A percentile compares a stretch with the other conserved stretches of the same genome.
These are phyloP conservation scores for Pimpla rufipes DNA, from an alignment of 2,888 invertebrate genomes.

Conservation along the genomic window DNA sequence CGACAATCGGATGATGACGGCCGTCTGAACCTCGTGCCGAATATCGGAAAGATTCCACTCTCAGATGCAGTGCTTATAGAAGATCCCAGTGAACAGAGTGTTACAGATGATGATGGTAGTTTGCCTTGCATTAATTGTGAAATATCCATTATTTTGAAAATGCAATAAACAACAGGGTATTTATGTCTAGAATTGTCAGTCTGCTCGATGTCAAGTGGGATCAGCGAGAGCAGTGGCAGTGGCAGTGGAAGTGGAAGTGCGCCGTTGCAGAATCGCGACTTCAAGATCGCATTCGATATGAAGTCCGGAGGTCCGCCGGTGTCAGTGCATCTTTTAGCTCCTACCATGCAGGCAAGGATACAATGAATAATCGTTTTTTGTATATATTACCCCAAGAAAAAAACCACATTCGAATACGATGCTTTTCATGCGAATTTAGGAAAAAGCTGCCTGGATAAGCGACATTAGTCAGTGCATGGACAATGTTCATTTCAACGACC, in stretches of 20 bases:
- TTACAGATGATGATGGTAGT: slow-evolving; percentile 90
- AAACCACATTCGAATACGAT: background rate
- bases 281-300: slow-evolving; percentile 90
- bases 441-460: slow-evolving; percentile 97
- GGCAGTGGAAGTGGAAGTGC: slow-evolving; percentile 78
- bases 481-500: slow-evolving; percentile 95
- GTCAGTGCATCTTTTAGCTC: slow-evolving; percentile 89
- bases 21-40: slow-evolving; percentile 94
- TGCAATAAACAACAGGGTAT: slow-evolving; percentile 4
- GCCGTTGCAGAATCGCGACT: slow-evolving; percentile 89
- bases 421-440: slow-evolving; percentile 87
- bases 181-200: slow-evolving; percentile 85
- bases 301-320: slow-evolving; percentile 89
- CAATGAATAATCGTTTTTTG: background rate
- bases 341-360: slow-evolving; percentile 80
- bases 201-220: slow-evolving; percentile 87
- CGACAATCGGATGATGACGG: slow-evolving; percentile 91
- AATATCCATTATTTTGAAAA: background rate
- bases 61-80: slow-evolving; percentile 95
- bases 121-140: background rate
- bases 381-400: background rate
- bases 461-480: slow-evolving; percentile 97
- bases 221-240: slow-evolving; percentile 85
- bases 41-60: slow-evolving; percentile 92
- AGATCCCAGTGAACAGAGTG: slow-evolving; percentile 90